phyloP scores from a whole-genome alignment of 2,797 vertebrate species.

The Squalus acanthias region DNA sequence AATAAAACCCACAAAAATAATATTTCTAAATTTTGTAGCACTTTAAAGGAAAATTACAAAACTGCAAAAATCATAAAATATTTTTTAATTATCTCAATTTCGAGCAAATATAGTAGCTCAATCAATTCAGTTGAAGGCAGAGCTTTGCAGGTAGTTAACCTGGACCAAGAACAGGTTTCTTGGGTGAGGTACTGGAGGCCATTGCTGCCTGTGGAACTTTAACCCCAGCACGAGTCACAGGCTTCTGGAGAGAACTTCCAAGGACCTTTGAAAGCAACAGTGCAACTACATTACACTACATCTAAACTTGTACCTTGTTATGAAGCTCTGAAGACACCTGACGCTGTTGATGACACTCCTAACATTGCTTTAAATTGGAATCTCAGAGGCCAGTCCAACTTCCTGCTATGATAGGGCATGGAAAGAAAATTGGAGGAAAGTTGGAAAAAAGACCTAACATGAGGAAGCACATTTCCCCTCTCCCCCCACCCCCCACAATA shows the following conservation, averaged over 20 bases:
- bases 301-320: neutral
- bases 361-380: too few relatives aligned
- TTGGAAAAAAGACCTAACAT: too few relatives aligned
- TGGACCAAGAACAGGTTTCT: neutral
- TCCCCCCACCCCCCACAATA: too few relatives aligned
- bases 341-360: neutral
- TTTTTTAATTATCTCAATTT: neutral
- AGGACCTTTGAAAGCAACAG: neutral
- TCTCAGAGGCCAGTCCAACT: too few relatives aligned
- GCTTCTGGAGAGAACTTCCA: neutral
- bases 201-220: neutral
- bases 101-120: neutral
- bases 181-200: neutral
- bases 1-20: neutral
- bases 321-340: neutral
- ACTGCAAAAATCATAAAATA: neutral
- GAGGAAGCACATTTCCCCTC: too few relatives aligned
- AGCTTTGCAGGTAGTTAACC: neutral
- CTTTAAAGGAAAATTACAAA: neutral
- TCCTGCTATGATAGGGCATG: too few relatives aligned
- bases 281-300: neutral
- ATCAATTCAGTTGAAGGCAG: neutral
- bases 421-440: too few relatives aligned
- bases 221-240: neutral
- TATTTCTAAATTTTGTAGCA: neutral